A percentile compares a stretch with the other conserved stretches of the same genome.
Conservation (phyloP, 2,113 vertebrate species). For the Gallinago media region DNA sequence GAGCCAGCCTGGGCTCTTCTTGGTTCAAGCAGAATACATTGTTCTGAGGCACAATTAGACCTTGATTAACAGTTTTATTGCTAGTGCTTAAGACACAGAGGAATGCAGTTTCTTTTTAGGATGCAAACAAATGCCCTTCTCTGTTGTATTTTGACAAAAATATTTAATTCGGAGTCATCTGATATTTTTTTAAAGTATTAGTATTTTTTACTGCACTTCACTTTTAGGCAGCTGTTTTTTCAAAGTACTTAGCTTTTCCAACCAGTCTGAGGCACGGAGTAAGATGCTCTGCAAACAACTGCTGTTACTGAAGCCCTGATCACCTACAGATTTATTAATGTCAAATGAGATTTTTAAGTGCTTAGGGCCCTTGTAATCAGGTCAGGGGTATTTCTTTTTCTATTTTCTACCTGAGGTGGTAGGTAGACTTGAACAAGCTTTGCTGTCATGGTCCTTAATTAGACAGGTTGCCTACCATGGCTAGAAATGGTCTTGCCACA, state of each 20-base stretch:
- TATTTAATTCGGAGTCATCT: neutral
- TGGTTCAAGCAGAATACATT: neutral
- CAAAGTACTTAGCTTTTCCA: neutral
- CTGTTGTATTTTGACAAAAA: neutral
- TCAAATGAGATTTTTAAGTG: neutral
- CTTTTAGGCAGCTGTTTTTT: neutral
- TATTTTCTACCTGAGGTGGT: neutral
- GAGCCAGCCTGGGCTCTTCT: neutral
- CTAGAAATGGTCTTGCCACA: neutral
- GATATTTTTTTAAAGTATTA: neutral
- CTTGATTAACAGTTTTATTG: neutral
- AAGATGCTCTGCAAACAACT: neutral
- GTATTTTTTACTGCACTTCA: neutral
- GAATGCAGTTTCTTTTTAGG: neutral
- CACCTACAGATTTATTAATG: neutral
- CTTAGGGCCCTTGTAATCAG: neutral
- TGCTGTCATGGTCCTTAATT: neutral
- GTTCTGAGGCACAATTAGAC: neutral
- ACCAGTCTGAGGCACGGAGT: neutral
- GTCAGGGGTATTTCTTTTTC: neutral
- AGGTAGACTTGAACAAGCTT: neutral
- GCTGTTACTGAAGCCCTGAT: neutral
- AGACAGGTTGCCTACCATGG: neutral
- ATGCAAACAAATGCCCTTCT: neutral
- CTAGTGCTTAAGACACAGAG: neutral